A percentile compares a stretch with the other conserved stretches of the same genome.
Conservation (phyloP, 2,113 vertebrate species). For the Neolamprologus modestus region DNA sequence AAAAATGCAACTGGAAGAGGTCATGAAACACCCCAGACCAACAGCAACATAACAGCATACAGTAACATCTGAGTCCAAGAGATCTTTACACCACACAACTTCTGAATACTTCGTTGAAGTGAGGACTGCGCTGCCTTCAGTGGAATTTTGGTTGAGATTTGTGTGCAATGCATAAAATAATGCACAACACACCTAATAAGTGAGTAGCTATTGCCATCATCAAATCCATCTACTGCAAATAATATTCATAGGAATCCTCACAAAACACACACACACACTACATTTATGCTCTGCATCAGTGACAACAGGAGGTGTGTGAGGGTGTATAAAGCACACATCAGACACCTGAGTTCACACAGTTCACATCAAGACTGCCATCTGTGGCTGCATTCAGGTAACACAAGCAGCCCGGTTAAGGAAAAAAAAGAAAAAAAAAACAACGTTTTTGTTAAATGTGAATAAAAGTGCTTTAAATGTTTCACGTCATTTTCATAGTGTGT, state of each 20-base stretch:
- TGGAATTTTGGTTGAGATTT: neutral
- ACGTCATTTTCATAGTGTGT: neutral
- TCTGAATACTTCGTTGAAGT: neutral
- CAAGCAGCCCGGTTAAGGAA: neutral
- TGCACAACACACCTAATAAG: neutral
- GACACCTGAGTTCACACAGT: neutral
- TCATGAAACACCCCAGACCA: neutral
- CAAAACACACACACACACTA: neutral
- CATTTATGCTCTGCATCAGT: neutral
- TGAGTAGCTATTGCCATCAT: neutral
- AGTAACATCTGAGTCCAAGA: neutral
- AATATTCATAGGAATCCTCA: neutral
- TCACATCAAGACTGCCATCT: neutral
- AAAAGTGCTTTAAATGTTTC: neutral
- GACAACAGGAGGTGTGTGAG: neutral
- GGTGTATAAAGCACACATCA: neutral
- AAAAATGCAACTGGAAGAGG: neutral
- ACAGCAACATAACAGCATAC: neutral
- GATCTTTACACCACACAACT: neutral
- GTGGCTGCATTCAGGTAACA: neutral
- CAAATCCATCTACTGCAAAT: neutral
- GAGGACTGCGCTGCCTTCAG: neutral
- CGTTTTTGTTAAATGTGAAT: neutral
- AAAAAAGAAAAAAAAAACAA: neutral
- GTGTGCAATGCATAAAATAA: neutral